Evolutionary conservation across 2,888 invertebrate genomes (phyloP), one percentile per base, ranked within the genome.

Genomic region (Pecten maximus): DNA sequence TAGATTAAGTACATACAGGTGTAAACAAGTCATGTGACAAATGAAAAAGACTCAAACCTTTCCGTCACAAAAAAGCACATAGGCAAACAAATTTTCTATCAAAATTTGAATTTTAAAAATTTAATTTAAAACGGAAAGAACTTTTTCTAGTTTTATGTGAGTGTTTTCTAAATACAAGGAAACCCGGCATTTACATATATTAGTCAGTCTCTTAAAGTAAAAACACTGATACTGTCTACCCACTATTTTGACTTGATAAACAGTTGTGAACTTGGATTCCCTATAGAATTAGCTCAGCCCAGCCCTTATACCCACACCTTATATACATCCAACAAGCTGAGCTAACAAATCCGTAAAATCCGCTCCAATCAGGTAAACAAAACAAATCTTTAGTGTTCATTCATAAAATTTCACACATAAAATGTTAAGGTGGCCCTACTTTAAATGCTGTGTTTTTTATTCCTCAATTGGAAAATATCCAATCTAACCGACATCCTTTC

Each of bases 311-410:
- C 74, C 74, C 28, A 74, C 74, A 74, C 74, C 28, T 74, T 74
- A 35, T 35, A 12, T 44, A 74, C 35, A 74, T 74, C 74, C 35
- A 74, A 74, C 74, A 74, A 28, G 74, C 28, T 35, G 74, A 74
- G 74, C 74, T 74, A 19, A 74, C 74, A 74, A 74, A 74, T 74
- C 74, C 28, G 28, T 28, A 74, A 74, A 74, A 74, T 28, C 74
- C 74, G 74, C 74, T 74, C 35, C 74, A 74, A 74, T 74, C 74
- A 15, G 74, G 74, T 74, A 74, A 74, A 74, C 74, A 74, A 35
- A 74, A 74, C 16, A 74, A 35, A 35, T 35, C 35, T 74, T 74
- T 74, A 74, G 74, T 74, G 74, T 35, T 28, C 74, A 74, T 74
- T 74, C 74, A 74, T 74, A 74, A 74, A 74, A 35, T 74, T 74